Evolutionary conservation across 2,888 invertebrate species (phyloP).

Genomic region (Callyntrura sp.): DNA sequence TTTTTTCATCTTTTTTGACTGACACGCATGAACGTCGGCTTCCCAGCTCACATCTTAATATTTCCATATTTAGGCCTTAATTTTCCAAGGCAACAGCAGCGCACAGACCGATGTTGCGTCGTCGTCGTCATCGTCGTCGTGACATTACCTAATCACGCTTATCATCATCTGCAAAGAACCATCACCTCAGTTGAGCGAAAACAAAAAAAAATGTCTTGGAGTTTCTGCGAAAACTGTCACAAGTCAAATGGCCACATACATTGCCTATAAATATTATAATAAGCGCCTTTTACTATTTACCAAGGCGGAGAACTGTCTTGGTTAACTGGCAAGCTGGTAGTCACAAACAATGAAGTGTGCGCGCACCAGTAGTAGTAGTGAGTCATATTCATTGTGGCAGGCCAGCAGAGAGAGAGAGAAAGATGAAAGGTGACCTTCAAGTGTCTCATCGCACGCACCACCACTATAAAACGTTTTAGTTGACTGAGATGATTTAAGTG

Average conservation of each 20-base stretch:
- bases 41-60: background rate
- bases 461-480: background rate
- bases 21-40: background rate
- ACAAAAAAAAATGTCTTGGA: background rate
- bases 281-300: background rate
- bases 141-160: background rate
- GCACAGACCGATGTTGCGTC: no score
- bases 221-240: background rate
- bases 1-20: background rate
- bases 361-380: background rate
- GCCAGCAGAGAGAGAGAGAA: background rate
- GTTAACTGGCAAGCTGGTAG: no score
- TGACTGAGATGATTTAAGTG: slow-evolving; percentile 26
- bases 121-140: no score
- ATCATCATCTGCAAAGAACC: background rate
- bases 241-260: background rate
- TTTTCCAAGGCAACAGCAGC: slow-evolving; percentile 22
- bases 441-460: no score
- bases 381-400: background rate
- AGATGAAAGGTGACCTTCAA: slow-evolving; percentile 14
- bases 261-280: background rate
- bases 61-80: slow-evolving; percentile 39
- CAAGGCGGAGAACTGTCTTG: no score
- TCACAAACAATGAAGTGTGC: no score
- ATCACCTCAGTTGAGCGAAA: no score